Evolutionary conservation across 2,888 invertebrate genomes (phyloP).

Genomic region (Polyommatus iphigenia): DNA sequence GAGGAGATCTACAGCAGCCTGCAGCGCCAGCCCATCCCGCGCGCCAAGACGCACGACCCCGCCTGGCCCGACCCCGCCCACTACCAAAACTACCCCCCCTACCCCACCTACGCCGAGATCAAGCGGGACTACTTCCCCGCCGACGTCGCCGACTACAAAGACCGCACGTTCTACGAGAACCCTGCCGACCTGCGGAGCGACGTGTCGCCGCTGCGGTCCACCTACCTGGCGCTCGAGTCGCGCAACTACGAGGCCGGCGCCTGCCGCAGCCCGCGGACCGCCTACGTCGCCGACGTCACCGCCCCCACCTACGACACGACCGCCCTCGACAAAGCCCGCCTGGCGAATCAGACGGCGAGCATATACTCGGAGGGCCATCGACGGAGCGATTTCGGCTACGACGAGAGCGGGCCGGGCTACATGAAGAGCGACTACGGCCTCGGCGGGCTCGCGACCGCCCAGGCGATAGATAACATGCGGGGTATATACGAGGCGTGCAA

Average conservation of each 20-base stretch:
- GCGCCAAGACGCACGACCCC: slow-evolving; percentile 83
- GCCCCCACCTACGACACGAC: slow-evolving; percentile 56
- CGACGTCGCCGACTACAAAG: slow-evolving; percentile 53
- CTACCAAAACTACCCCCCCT: slow-evolving; percentile 74
- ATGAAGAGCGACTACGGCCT: slow-evolving; percentile 61
- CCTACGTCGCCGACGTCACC: slow-evolving; percentile 55
- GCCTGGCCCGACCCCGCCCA: slow-evolving; percentile 63
- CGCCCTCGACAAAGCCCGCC: slow-evolving; percentile 49
- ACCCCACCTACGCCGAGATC: slow-evolving; percentile 71
- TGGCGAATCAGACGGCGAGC: slow-evolving; percentile 46
- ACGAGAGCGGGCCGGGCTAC: slow-evolving; percentile 56
- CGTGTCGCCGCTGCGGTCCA: slow-evolving; percentile 57
- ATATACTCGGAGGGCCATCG: slow-evolving; percentile 61
- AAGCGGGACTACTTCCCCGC: slow-evolving; percentile 63
- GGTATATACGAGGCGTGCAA: slow-evolving; percentile 54
- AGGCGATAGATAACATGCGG: slow-evolving; percentile 60
- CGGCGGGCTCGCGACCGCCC: slow-evolving; percentile 55
- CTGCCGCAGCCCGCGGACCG: slow-evolving; percentile 62
- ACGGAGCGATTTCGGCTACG: slow-evolving; percentile 59
- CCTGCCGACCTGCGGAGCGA: slow-evolving; percentile 57
- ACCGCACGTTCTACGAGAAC: slow-evolving; percentile 67
- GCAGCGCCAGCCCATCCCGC: slow-evolving; percentile 84
- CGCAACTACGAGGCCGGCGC: slow-evolving; percentile 59
- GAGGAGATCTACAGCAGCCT: slow-evolving; percentile 79
- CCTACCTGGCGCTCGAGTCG: slow-evolving; percentile 57